Evolutionary conservation across 2,888 invertebrate species (phyloP), one percentile per base, ranked within the genome.

Genomic region (Chrysolina americana): DNA sequence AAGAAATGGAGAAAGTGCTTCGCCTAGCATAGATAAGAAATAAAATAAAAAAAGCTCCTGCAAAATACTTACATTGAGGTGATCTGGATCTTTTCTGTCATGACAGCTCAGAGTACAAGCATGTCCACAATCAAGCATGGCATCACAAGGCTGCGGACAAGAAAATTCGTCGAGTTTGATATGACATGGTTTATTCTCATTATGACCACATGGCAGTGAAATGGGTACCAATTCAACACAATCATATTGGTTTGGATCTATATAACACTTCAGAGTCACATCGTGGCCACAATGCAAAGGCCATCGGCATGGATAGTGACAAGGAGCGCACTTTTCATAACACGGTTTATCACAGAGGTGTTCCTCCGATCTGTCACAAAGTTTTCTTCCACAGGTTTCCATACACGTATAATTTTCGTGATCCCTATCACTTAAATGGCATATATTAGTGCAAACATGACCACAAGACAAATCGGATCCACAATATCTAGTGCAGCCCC

Each of bases 381-480:
- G 65, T 9, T 13, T 17, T 10, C 23, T 44, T 13, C 44, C 44
- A 82, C 92, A 93, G 28, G 82, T 82, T 76, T 88, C 83, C 28
- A 75, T 82, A 82, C 93, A 93, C 73, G 85, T 85, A 23, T 89
- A 89, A 0, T 81, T 64, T 1, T 70, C 28, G 81, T 94, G 94
- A 0, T 89, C 86, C 36, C 88, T 85, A 79, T 93, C 92, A 65
- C 87, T 86, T 1, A 89, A 86, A 81, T 94, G 94, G 82, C 94
- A 94, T 15, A 90, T 81, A 48, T 87, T 87, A 0, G 85, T 85
- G 85, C 94, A 95, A 3, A 79, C 81, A 84, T 95, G 94, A 0
- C 91, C 92, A 84, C 94, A 95, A 4, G 47, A 23, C 41, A 65
- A 44, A 10, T 13, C 10, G 17, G 65, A 47, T n/a, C 47, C 47